Evolutionary conservation across 2,888 invertebrate species (phyloP).

Genomic region (Phaonia tiefii): DNA sequence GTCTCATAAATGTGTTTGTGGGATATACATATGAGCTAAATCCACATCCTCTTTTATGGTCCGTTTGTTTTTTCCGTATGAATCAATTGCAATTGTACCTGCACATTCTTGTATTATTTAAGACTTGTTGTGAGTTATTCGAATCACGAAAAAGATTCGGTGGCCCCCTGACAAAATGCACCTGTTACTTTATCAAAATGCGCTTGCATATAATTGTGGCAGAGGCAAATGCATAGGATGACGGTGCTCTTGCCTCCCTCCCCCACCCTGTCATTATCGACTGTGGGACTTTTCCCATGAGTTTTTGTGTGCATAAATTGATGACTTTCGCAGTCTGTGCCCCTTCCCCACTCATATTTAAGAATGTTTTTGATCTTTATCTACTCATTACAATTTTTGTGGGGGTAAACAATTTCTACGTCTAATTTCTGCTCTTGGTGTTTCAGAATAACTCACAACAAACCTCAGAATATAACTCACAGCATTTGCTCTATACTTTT

Average conservation of each 20-base stretch:
- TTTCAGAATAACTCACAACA: slow-evolving; percentile 53
- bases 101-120: neutral
- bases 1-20: too few relatives aligned
- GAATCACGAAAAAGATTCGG: neutral
- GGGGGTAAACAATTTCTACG: too few relatives aligned
- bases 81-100: neutral
- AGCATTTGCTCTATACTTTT: slow-evolving; percentile 33
- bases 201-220: too few relatives aligned
- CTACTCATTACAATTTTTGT: too few relatives aligned
- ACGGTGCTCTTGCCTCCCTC: too few relatives aligned
- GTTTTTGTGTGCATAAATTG: slow-evolving; percentile 43
- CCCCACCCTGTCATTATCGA: neutral
- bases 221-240: too few relatives aligned
- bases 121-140: neutral
- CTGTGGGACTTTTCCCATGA: slow-evolving; percentile 7
- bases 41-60: too few relatives aligned
- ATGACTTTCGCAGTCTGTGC: neutral
- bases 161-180: slow-evolving; percentile 48
- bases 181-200: slow-evolving; percentile 62
- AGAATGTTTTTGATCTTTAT: too few relatives aligned
- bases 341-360: neutral
- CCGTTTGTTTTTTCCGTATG: too few relatives aligned
- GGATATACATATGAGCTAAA: too few relatives aligned
- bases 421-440: neutral
- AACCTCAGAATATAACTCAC: slow-evolving; percentile 38